These are phyloP conservation scores for Lampris megalopsis DNA, from an alignment of 2,113 vertebrate genomes.

Conservation along the genomic window DNA sequence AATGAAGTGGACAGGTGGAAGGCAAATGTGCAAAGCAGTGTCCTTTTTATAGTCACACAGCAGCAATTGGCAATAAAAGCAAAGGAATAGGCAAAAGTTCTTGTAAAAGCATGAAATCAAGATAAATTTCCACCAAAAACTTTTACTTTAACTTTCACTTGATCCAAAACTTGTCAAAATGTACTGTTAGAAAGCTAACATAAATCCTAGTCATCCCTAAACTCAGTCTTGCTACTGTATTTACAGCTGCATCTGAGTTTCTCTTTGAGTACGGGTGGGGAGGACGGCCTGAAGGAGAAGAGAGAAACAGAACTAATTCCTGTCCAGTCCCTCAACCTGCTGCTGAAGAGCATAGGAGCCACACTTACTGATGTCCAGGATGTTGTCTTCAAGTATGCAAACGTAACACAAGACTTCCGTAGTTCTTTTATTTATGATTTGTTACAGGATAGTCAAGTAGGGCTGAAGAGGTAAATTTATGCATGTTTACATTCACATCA, in stretches of 20 bases:
- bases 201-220: not conserved
- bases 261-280: conserved; percentile 90
- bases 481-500: not conserved
- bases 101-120: no score
- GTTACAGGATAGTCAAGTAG: not conserved
- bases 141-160: no score
- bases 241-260: conserved; percentile 93
- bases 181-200: not conserved
- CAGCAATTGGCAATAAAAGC: not conserved
- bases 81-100: no score
- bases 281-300: conserved; percentile 87
- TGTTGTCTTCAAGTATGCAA: conserved; percentile 92
- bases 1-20: not conserved
- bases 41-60: not conserved
- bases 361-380: conserved; percentile 95
- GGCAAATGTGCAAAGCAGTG: not conserved
- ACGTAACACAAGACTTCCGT: not conserved
- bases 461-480: not conserved
- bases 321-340: conserved; percentile 88
- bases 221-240: conserved; percentile 1
- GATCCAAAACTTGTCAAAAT: no score
- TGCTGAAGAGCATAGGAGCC: conserved; percentile 95
- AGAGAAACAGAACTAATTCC: conserved; percentile 84
- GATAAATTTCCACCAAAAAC: no score
- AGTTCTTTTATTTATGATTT: not conserved